phyloP scores from a whole-genome alignment of 2,888 invertebrate species.

The Ceraclea dissimilis region DNA sequence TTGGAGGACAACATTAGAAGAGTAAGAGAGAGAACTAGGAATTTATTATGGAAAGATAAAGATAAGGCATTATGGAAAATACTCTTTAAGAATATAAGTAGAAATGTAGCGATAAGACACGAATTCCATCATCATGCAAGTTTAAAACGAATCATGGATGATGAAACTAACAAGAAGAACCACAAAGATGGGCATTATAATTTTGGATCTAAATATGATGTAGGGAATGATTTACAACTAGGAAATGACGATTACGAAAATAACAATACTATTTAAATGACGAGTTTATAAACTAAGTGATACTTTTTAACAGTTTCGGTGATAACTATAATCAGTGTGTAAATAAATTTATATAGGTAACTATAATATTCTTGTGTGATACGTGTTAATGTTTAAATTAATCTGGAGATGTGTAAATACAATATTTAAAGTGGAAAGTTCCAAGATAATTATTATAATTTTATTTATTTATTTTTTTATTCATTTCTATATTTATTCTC shows the following conservation, averaged over 20 bases:
- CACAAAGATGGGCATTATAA: constrained; percentile 4
- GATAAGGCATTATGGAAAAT: constrained; percentile 50
- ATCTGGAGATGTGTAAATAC: neutral
- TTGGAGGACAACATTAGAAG: constrained; percentile 51
- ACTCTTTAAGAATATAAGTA: constrained; percentile 48
- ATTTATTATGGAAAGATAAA: constrained; percentile 50
- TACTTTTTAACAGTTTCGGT: too few species aligned
- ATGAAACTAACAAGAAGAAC: constrained; percentile 28
- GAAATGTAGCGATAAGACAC: constrained; percentile 45
- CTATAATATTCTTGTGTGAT: neutral
- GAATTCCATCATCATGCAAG: constrained; percentile 47
- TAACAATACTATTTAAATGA: constrained; percentile 1
- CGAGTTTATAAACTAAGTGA: neutral
- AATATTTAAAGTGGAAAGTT: neutral
- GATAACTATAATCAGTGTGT: too few species aligned
- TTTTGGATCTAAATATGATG: constrained; percentile 15
- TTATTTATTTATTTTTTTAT: neutral
- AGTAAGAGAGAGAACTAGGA: constrained; percentile 50
- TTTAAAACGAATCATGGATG: constrained; percentile 42
- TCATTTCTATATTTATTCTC: neutral
- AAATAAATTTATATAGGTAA: neutral
- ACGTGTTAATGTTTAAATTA: neutral
- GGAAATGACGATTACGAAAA: constrained; percentile 21
- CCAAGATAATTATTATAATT: neutral
- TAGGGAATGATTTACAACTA: constrained; percentile 15